Base-by-base conservation (phyloP, 2,113 vertebrate genomes). In the Gila orcuttii region DNA sequence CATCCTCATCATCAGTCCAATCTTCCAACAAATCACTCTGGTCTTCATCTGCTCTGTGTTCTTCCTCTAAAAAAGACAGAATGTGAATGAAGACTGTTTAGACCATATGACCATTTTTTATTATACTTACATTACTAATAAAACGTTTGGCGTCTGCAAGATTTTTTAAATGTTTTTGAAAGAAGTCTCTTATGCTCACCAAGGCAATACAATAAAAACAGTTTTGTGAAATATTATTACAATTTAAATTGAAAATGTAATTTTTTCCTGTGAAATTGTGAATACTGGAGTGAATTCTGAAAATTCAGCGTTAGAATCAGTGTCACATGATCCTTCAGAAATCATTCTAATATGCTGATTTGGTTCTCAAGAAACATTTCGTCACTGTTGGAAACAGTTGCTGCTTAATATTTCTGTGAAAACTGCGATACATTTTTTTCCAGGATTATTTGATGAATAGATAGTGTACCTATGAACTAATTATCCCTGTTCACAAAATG, bases 1-100 rank as follows among this genome's bases (percentile, higher is more conserved):
- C 59, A 0, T 90, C 89, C 45, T 91, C 89, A 0, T 86, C 31
- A 0, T 89, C 85, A 31, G 66, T 83, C 82, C 36, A 79, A 15
- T 15, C 64, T 9, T 93, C 86, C 36, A 85, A 79, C 17, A 74
- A 33, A 28, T 42, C 77, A 39, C 74, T 42, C 6, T 55, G 33
- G 21, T 87, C 82, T 59, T 86, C 64, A 75, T 31, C 87, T 86
- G 75, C 36, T 52, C 66, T 55, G 73, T 66, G 71, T 25, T 64
- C 75, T 50, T 83, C 79, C 36, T 80, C 88, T 45, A 82, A 42
- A 36, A 79, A 45, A 68, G 23, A 33, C 21, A 28, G 33, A 79
- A 80, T n/a, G 21, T 74, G 23, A 42, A 45, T 15, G 23, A 47
- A 47, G 25, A n/a, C 7, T 9, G 15, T 17, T 66, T 33, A 66